Conservation (phyloP, 2,113 vertebrate species). For the Poecilia latipinna region DNA sequence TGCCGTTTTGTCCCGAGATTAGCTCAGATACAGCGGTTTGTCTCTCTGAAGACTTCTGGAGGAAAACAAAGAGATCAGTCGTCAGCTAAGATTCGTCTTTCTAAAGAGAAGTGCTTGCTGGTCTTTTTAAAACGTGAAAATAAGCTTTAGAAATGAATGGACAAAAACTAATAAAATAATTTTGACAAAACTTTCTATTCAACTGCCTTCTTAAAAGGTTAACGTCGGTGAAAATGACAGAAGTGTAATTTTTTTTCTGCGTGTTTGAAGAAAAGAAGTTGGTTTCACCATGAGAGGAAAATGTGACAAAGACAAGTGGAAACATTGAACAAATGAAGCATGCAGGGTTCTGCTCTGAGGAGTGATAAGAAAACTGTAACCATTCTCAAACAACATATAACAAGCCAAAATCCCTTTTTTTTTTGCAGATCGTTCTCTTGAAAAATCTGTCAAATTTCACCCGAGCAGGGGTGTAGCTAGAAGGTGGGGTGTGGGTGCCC, state of each 20-base stretch:
- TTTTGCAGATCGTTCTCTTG: not conserved
- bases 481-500: not conserved
- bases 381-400: not conserved
- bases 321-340: too few species aligned
- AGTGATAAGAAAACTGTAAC: not conserved
- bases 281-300: too few species aligned
- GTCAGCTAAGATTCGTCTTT: not conserved
- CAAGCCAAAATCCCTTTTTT: not conserved
- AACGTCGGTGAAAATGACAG: too few species aligned
- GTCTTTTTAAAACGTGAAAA: too few species aligned
- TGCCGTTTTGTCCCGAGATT: conserved; percentile 77
- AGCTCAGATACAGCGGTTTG: conserved; percentile 97
- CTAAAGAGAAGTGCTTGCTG: not conserved
- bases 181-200: too few species aligned
- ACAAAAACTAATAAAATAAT: too few species aligned
- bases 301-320: too few species aligned
- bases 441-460: not conserved
- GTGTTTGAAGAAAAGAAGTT: too few species aligned
- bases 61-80: conserved; percentile 1
- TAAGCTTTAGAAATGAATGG: too few species aligned
- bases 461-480: not conserved
- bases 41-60: conserved; percentile 91
- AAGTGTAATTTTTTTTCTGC: too few species aligned
- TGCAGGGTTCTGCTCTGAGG: not conserved
- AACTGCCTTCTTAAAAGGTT: too few species aligned